Evolutionary conservation across 2,888 invertebrate species (phyloP).

Genomic region (Lithophane socia): DNA sequence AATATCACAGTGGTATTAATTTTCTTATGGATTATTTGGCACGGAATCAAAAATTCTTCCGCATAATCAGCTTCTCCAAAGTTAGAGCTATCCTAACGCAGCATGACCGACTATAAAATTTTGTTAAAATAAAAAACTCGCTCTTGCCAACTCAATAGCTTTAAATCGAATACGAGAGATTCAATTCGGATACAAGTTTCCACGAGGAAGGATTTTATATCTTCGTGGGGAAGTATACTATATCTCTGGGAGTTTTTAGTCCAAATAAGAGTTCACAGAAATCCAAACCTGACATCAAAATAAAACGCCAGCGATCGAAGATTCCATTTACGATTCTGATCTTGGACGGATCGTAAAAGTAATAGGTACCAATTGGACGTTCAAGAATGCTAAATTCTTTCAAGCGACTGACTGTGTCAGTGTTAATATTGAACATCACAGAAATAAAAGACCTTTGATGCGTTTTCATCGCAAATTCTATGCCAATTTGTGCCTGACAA

Average conservation of each 20-base stretch:
- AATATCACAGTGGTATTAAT: constrained; percentile 55
- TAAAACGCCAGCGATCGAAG: constrained; percentile 63
- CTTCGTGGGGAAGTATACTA: constrained; percentile 57
- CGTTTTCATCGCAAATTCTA: constrained; percentile 43
- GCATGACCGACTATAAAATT: constrained; percentile 43
- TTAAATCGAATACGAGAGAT: constrained; percentile 72
- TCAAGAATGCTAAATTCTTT: constrained; percentile 62
- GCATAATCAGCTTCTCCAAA: constrained; percentile 56
- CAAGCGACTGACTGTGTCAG: constrained; percentile 49
- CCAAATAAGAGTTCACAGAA: constrained; percentile 56
- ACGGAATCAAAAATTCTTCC: constrained; percentile 62
- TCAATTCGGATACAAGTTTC: constrained; percentile 71
- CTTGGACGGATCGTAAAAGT: constrained; percentile 64
- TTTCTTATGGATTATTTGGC: constrained; percentile 68
- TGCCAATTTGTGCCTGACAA: constrained; percentile 31
- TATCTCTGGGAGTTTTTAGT: constrained; percentile 54
- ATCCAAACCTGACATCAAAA: constrained; percentile 66
- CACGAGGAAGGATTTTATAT: constrained; percentile 68
- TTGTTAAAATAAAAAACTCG: constrained; percentile 50
- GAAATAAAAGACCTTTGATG: constrained; percentile 52
- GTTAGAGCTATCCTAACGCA: constrained; percentile 25
- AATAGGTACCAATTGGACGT: constrained; percentile 62
- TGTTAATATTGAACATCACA: constrained; percentile 57
- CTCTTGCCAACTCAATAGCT: constrained; percentile 57
- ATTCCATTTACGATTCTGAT: constrained; percentile 65